Evolutionary conservation across 2,888 invertebrate genomes (phyloP), one percentile per base, ranked within the genome.

Genomic region (Boloria selene): DNA sequence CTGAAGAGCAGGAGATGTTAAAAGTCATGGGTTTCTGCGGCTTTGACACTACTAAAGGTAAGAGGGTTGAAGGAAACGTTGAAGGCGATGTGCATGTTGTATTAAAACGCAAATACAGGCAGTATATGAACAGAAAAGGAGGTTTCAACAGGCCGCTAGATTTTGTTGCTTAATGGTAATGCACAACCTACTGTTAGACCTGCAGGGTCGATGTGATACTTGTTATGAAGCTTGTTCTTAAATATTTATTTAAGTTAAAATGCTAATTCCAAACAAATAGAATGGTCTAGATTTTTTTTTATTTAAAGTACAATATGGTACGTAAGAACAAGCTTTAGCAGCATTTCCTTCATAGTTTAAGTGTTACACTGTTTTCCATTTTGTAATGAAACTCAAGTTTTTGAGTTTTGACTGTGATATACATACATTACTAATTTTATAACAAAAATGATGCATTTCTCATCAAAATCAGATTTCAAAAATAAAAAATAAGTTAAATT

Each of bases 101-200:
- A 71, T 94, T 98, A 69, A 98, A 99, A 91, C 93, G 99, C 77
- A 98, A 98, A 90, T 99, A 98, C 86, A 95, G 99, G 77, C 99
- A 99, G 90, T 99, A 99, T 84, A 99, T 99, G 99, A 99, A 99
- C 89, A 94, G 99, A 70, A 98, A 98, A 88, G 99, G 99, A 71
- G 99, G 99, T 64, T 99, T 99, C 90, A 99, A 99, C 89, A 94
- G 99, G 82, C 99, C 99, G 50, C 91, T 99, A 72, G 99, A 99
- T 89, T 98, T 98, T 92, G 98, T 99, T 73, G 98, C 98, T 73
- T 98, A 93, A 79, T 62, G 65, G 76, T 75, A 72, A 74, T 65
- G 67, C 75, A 74, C 73, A 70, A 73, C 70, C 73, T 72, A 73
- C 53, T 47, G 52, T 58, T 61, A 64, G 74, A 67, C 75, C 77